phyloP scores from a whole-genome alignment of 2,888 invertebrate genomes.

The Mechanitis mazaeus region DNA sequence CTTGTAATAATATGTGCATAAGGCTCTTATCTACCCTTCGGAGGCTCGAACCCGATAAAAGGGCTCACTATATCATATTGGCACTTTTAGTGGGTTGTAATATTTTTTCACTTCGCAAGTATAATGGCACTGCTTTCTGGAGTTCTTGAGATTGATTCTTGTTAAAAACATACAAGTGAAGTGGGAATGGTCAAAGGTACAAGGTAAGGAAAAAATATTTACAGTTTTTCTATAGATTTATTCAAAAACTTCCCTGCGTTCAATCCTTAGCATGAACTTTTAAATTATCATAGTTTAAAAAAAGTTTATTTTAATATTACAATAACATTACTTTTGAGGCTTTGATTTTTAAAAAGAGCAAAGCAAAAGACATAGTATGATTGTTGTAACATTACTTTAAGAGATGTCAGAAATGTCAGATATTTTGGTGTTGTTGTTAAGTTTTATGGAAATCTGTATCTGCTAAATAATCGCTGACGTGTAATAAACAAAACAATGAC shows the following conservation, averaged over 20 bases:
- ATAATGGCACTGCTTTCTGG: slow-evolving; percentile 42
- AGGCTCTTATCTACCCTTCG: slow-evolving; percentile 63
- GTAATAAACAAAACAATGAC: slow-evolving; percentile 73
- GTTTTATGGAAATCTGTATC: slow-evolving; percentile 42
- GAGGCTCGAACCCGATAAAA: slow-evolving; percentile 47
- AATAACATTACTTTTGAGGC: too few relatives aligned
- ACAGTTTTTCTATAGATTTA: background rate
- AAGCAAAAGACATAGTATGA: too few relatives aligned
- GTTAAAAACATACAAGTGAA: slow-evolving; percentile 39
- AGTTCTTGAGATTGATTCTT: slow-evolving; percentile 17
- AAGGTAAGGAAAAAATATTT: slow-evolving; percentile 6
- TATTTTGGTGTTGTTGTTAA: slow-evolving; percentile 14
- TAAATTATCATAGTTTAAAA: too few relatives aligned
- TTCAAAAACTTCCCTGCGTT: background rate
- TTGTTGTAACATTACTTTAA: too few relatives aligned
- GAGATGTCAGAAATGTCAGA: background rate
- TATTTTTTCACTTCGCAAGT: slow-evolving; percentile 60
- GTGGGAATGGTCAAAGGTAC: slow-evolving; percentile 13
- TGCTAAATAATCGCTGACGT: slow-evolving; percentile 62
- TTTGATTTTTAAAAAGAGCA: too few relatives aligned
- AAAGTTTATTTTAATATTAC: too few relatives aligned
- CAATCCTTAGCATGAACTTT: too few relatives aligned
- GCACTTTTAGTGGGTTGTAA: slow-evolving; percentile 62
- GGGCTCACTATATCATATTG: slow-evolving; percentile 71
- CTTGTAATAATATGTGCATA: slow-evolving; percentile 61